Conservation (phyloP, 2,113 vertebrate species). For the Rhipidura dahli region DNA sequence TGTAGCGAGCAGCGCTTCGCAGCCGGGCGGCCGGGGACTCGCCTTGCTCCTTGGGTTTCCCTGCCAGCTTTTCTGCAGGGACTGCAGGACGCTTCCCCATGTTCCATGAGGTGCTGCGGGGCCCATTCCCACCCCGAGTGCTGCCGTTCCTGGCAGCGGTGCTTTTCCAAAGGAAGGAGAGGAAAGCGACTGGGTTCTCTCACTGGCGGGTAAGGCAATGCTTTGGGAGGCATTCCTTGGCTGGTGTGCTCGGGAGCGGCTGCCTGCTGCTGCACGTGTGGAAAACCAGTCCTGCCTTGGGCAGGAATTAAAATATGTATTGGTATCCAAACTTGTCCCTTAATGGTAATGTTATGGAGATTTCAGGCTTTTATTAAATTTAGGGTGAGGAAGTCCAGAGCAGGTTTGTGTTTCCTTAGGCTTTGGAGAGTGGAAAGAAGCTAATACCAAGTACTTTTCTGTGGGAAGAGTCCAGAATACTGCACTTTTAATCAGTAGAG, state of each 20-base stretch:
- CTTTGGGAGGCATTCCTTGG: not conserved
- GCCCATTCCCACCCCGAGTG: not conserved
- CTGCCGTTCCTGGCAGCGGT: slow-evolving; percentile 66
- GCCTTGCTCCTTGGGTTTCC: rapidly evolving
- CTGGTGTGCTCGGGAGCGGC: rapidly evolving
- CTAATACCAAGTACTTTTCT: not conserved
- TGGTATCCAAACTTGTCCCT: too few species aligned
- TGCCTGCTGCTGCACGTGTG: rapidly evolving
- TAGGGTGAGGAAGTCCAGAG: not conserved
- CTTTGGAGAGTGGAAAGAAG: not conserved
- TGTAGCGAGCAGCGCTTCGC: rapidly evolving
- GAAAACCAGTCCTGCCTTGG: not conserved
- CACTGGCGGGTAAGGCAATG: slow-evolving; percentile 51
- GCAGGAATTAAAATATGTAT: not conserved
- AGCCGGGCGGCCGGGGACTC: rapidly evolving
- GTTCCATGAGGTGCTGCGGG: slow-evolving; percentile 49
- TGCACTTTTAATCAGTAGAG: not conserved
- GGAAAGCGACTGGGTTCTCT: slow-evolving; percentile 5
- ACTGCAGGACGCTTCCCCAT: not conserved
- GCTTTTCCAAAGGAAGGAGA: slow-evolving; percentile 63
- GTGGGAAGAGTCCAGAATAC: not conserved
- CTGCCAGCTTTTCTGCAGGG: not conserved
- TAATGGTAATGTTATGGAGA: not conserved
- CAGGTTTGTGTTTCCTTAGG: not conserved
- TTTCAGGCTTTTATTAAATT: not conserved